phyloP scores from a whole-genome alignment of 2,113 vertebrate species.

The Dendropsophus ebraccatus region DNA sequence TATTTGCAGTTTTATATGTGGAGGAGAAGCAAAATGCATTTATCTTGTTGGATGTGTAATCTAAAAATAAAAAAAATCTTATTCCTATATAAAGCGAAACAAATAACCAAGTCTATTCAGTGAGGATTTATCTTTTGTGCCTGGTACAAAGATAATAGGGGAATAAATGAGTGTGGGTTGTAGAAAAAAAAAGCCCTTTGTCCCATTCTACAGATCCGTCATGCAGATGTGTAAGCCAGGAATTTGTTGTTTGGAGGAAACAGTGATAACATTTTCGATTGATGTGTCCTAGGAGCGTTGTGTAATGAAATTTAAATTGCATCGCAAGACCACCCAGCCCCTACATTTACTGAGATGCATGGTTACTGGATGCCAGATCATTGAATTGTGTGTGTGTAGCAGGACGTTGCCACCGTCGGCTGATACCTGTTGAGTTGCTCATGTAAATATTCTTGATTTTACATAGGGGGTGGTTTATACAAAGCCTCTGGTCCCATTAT shows the following conservation, averaged over 20 bases:
- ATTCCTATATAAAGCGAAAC: not conserved
- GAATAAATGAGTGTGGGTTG: slow-evolving; percentile 18
- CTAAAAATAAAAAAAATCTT: not conserved
- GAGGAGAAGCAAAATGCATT: not conserved
- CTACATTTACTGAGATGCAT: slow-evolving; percentile 38
- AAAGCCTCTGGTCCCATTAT: not conserved
- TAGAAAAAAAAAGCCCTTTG: slow-evolving; percentile 38
- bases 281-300: slow-evolving; percentile 42
- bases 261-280: slow-evolving; percentile 48
- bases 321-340: slow-evolving; percentile 46
- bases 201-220: slow-evolving; percentile 22
- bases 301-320: slow-evolving; percentile 56
- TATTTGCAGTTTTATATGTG: not conserved
- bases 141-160: slow-evolving; percentile 31
- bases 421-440: slow-evolving; percentile 20
- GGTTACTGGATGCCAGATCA: slow-evolving; percentile 38
- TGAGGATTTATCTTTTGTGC: slow-evolving; percentile 8
- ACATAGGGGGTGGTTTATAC: not conserved
- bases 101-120: not conserved
- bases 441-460: not conserved
- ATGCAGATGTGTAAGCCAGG: slow-evolving; percentile 54
- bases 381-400: slow-evolving; percentile 34
- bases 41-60: not conserved
- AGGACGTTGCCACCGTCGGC: not conserved
- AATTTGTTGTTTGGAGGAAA: slow-evolving; percentile 53